Evolutionary conservation across 1,140 invertebrate species (phyloP), one percentile per base, ranked within the genome.

Genomic region (Mercenaria mercenaria): DNA sequence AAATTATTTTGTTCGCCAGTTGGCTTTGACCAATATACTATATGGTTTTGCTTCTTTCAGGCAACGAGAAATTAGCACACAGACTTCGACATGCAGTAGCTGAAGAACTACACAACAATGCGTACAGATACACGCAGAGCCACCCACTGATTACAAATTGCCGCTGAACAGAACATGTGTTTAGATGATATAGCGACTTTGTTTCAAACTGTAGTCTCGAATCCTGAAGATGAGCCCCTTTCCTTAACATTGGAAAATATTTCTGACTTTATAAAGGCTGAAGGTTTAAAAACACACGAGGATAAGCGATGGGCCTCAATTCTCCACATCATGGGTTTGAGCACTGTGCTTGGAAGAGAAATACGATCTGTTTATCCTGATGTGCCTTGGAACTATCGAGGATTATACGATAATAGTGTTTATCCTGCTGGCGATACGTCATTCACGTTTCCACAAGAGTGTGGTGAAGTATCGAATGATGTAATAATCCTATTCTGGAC

Each of bases 141-240:
- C 61, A 67, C 32, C 32, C 32, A 26, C 32, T 67, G 61, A 26
- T 67, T 67, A 67, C 23, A 67, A 67, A 34, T 26, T 26, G 61
- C 32, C 32, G n/a, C 32, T 67, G 61, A 67, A 67, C 61, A 67
- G 61, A 67, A 67, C 61, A 67, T 67, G 61, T 67, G n/a, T 67
- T n/a, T 26, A 26, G 32, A 34, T 34, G 61, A 26, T 67, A 26
- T 67, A 26, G 61, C 10, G 61, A 67, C 32, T 67, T n/a, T 67
- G 61, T 67, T 67, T 67, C 61, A 67, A 67, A 67, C 23, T 67
- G 61, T 67, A 67, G n/a, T 67, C 32, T 67, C 61, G 32, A 67
- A 67, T 34, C 61, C 61, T 67, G 61, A 67, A n/a, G 61, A 67
- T 67, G 23, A 67, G 32, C 61, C 23, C 32, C 23, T 67, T 67